These are phyloP conservation scores for Budorcas taxicolor DNA, from an alignment of 2,113 vertebrate genomes.

Conservation along the genomic window DNA sequence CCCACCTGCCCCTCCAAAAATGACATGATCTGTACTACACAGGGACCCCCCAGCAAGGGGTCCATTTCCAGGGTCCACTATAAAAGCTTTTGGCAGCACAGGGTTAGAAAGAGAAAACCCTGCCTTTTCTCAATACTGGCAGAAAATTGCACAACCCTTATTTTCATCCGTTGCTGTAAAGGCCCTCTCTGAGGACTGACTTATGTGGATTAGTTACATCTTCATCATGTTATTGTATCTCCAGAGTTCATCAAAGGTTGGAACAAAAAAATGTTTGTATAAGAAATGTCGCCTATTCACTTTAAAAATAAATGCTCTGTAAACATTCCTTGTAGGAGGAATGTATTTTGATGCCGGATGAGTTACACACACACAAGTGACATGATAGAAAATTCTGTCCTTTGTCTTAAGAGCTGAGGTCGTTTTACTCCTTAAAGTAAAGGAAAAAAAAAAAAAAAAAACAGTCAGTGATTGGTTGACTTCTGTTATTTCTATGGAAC, in stretches of 20 bases:
- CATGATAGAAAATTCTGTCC: background rate
- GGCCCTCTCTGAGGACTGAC: background rate
- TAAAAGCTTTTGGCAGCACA: rapidly evolving
- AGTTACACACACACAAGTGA: background rate
- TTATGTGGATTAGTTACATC: background rate
- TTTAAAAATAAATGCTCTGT: constrained; percentile 34
- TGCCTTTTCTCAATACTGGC: background rate
- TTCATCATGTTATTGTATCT: background rate
- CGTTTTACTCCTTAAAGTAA: background rate
- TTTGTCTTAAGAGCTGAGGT: background rate
- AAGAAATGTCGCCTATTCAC: background rate
- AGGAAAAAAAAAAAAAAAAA: background rate
- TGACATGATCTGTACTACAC: rapidly evolving
- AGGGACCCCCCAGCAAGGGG: background rate
- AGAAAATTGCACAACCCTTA: rapidly evolving
- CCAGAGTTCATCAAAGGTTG: background rate
- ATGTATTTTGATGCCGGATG: background rate
- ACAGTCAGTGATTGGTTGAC: background rate
- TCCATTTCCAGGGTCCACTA: rapidly evolving
- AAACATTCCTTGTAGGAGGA: background rate
- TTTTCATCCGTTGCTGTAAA: rapidly evolving
- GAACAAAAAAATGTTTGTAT: background rate
- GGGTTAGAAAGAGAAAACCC: background rate
- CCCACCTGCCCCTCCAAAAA: no score
- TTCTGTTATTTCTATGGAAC: background rate